Evolutionary conservation across 2,113 vertebrate genomes (phyloP), one percentile per base, ranked within the genome.

Genomic region (Trematocara unimaculatum): DNA sequence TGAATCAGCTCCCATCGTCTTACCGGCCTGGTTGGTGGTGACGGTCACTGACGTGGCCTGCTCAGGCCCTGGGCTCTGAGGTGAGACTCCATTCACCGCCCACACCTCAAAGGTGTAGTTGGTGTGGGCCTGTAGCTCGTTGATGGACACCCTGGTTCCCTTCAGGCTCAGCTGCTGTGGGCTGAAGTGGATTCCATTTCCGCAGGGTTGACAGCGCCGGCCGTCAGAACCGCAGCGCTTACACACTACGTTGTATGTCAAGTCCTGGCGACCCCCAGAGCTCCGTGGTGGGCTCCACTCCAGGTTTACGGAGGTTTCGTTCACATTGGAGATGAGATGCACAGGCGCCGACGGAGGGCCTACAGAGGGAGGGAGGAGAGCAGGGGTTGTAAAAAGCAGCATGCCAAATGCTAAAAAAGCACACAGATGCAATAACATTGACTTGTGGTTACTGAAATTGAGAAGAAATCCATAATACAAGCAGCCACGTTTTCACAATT

Each of bases 71-170:
- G 98, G 98, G 82, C 97, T 98, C 64, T 98, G 98, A 82, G 95
- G 97, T 88, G 98, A 99, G 31, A 99, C 98, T 17, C 99, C 99
- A 29, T 99, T 99, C 85, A 99, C 97, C 0, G 98, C 98, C 98
- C 98, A 98, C 92, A 99, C 97, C 92, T 99, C 98, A 70, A 99
- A 99, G 20, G 98, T 99, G 95, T 99, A 99, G 95, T 99, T 99
- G 35, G 98, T 99, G 93, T 99, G 99, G 5, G 99, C 99, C 91
- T 99, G 97, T 86, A 99, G 97, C 93, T 99, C 98, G 0, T 98
- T 98, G 93, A 99, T 98, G 87, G 98, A 99, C 88, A 99, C 98
- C 47, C 96, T 97, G 54, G 97, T 98, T 40, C 96, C 96, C 87
- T 96, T 97, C 88, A 99, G 95, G 84, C 97, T 97, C 5, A 97